Conservation (phyloP, 2,113 vertebrate genomes). For the Reinhardtius hippoglossoides region DNA sequence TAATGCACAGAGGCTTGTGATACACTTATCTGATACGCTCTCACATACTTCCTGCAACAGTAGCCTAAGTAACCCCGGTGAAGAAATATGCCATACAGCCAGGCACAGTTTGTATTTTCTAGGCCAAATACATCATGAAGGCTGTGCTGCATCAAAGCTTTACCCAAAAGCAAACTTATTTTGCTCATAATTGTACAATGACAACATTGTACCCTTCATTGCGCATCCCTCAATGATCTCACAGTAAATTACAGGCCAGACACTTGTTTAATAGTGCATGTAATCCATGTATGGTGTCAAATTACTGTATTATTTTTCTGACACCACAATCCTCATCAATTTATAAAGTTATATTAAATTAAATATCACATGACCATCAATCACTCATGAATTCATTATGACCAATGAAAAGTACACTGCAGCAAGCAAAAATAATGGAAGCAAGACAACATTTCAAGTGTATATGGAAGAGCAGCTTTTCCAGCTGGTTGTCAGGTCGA, state of each 20-base stretch:
- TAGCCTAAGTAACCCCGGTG: neutral
- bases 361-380: neutral
- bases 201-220: neutral
- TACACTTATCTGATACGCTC: no score
- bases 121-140: neutral
- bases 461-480: no score
- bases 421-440: neutral
- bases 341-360: neutral
- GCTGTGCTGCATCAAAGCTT: slow-evolving; percentile 10
- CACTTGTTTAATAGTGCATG: neutral
- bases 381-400: neutral
- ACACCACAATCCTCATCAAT: neutral
- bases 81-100: slow-evolving; percentile 10
- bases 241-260: neutral
- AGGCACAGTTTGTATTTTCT: neutral
- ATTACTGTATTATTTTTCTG: neutral
- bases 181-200: neutral
- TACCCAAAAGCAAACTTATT: neutral
- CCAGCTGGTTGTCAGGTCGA: neutral
- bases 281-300: neutral
- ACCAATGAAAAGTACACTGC: neutral
- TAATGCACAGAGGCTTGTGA: neutral
- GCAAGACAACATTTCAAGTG: neutral
- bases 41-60: slow-evolving; percentile 33
- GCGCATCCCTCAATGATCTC: neutral